Evolutionary conservation across 2,113 vertebrate species (phyloP).

Genomic region (Romanogobio albipinnatus): DNA sequence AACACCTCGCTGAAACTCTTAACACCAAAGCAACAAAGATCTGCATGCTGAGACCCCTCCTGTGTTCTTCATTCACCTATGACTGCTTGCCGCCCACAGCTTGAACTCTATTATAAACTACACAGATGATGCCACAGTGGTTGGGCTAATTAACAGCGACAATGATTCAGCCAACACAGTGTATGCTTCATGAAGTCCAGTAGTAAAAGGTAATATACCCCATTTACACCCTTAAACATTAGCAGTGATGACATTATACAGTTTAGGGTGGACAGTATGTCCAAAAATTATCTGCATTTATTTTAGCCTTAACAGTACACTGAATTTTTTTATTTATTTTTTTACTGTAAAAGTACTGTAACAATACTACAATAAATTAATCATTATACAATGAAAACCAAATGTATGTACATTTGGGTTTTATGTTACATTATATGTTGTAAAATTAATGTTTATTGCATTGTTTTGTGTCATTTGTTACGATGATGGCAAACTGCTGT

Average conservation of each 20-base stretch:
- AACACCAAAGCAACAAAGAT: slow-evolving; percentile 1
- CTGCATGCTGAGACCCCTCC: neutral
- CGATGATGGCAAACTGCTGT: too few relatives aligned
- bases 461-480: too few relatives aligned
- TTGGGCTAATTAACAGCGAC: neutral
- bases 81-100: neutral
- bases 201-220: neutral
- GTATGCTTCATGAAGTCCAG: neutral
- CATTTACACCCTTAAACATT: neutral
- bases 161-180: neutral
- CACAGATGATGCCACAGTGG: slow-evolving; percentile 4
- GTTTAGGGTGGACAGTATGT: neutral
- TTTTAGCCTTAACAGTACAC: neutral
- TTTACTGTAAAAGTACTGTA: too few relatives aligned
- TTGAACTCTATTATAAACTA: slow-evolving; percentile 12
- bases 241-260: too few relatives aligned
- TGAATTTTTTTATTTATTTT: too few relatives aligned
- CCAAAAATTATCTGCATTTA: neutral
- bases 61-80: slow-evolving; percentile 28
- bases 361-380: too few relatives aligned
- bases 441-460: too few relatives aligned
- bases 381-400: too few relatives aligned
- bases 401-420: too few relatives aligned
- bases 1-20: neutral
- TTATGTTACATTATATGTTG: too few relatives aligned